Conservation (phyloP, 64 coral and sea anemone genomes). For the Pocillopora verrucosa region DNA sequence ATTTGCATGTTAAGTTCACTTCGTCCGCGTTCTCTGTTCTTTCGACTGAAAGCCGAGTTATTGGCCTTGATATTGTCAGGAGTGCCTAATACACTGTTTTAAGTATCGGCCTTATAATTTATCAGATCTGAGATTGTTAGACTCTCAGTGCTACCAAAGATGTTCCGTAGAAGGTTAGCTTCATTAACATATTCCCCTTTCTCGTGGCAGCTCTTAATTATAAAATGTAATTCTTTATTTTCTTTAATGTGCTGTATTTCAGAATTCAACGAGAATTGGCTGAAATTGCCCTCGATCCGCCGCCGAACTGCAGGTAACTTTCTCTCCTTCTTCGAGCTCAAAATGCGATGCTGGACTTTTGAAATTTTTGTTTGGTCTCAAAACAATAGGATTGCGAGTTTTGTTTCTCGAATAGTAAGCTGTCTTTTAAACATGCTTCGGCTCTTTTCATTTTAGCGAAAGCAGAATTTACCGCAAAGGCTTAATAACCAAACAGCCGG, state of each 20-base stretch:
- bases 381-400: conserved; percentile 66
- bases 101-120: neutral
- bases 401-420: conserved; percentile 62
- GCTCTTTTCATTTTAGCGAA: neutral
- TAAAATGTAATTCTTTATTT: neutral
- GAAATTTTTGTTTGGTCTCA: conserved; percentile 38
- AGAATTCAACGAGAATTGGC: conserved; percentile 90
- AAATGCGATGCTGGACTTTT: conserved; percentile 6
- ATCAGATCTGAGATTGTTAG: neutral
- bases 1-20: conserved; percentile 46
- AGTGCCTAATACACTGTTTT: neutral
- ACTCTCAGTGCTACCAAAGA: neutral
- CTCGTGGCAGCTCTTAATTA: conserved; percentile 32
- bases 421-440: conserved; percentile 12
- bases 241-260: conserved; percentile 7
- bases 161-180: neutral
- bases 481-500: neutral
- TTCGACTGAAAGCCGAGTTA: neutral
- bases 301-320: conserved; percentile 95
- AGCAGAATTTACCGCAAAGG: neutral
- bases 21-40: neutral
- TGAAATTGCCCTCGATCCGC: conserved; percentile 85
- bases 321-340: neutral
- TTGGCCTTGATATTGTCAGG: neutral
- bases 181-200: conserved; percentile 28